Percentiles rank a stretch among this genome's conserved stretches.
These are phyloP conservation scores for Astyanax mexicanus DNA, from an alignment of 2,797 vertebrate species.

Conservation along the genomic window DNA sequence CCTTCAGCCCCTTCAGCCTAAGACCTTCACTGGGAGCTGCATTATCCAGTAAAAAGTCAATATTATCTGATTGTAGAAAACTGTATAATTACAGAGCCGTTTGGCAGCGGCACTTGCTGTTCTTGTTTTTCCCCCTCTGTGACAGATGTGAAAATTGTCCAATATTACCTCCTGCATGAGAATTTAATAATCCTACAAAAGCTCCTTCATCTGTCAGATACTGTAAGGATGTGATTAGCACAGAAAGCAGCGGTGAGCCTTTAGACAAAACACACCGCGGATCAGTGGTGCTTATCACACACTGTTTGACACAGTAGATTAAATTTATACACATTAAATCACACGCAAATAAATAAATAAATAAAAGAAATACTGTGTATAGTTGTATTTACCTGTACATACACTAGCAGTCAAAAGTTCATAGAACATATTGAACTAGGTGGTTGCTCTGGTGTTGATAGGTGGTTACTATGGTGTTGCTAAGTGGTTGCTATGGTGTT, in stretches of 20 bases:
- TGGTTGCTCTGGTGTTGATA: too few species aligned
- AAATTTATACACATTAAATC: not conserved
- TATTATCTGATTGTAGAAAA: not conserved
- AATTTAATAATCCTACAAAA: not conserved
- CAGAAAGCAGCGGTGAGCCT: not conserved
- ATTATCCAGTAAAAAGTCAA: not conserved
- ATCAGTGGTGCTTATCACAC: not conserved
- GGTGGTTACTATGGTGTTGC: too few species aligned
- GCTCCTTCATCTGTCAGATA: not conserved
- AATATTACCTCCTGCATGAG: not conserved
- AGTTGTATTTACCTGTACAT: too few species aligned
- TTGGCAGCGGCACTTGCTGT: not conserved
- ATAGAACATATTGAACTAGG: too few species aligned
- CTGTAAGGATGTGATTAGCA: slow-evolving; percentile 14
- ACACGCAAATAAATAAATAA: too few species aligned
- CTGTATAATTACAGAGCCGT: not conserved
- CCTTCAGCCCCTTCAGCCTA: too few species aligned
- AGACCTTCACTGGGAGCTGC: not conserved
- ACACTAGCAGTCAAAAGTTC: too few species aligned
- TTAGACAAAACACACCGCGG: not conserved
- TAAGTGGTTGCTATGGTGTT: too few species aligned
- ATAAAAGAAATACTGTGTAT: too few species aligned
- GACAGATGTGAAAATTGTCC: not conserved
- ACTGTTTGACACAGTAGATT: not conserved
- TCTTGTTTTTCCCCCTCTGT: not conserved